Conservation (phyloP, 2,888 invertebrate species). For the Rapana venosa region DNA sequence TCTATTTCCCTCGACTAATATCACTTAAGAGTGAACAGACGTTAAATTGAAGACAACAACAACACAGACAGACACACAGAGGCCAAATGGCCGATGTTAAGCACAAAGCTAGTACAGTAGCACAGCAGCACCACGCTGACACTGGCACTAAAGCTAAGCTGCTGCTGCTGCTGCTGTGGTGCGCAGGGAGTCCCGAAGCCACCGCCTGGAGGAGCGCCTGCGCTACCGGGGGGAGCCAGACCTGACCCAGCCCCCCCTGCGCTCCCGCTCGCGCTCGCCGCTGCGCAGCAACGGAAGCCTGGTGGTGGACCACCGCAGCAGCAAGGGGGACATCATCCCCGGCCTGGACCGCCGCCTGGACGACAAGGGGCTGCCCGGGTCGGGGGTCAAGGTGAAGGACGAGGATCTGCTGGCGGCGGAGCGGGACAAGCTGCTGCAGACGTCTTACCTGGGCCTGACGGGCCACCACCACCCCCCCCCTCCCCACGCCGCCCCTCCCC, state of each 20-base stretch:
- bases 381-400: slow-evolving; percentile 64
- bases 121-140: too few relatives aligned
- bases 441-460: slow-evolving; percentile 44
- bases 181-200: slow-evolving; percentile 27
- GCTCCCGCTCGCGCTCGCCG: slow-evolving; percentile 69
- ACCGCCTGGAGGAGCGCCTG: slow-evolving; percentile 20
- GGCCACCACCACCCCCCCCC: slow-evolving; percentile 48
- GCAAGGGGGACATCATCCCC: slow-evolving; percentile 58
- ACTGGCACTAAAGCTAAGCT: too few relatives aligned
- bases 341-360: slow-evolving; percentile 61
- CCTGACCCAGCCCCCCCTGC: slow-evolving; percentile 52
- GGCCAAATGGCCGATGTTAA: too few relatives aligned
- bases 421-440: slow-evolving; percentile 51
- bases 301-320: slow-evolving; percentile 58
- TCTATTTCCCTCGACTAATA: too few relatives aligned
- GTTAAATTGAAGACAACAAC: too few relatives aligned
- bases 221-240: slow-evolving; percentile 38
- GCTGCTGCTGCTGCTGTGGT: too few relatives aligned
- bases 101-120: too few relatives aligned
- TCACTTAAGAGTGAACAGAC: too few relatives aligned
- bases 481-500: slow-evolving; percentile 39
- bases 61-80: too few relatives aligned
- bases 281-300: slow-evolving; percentile 68
- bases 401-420: slow-evolving; percentile 54
- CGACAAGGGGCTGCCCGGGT: slow-evolving; percentile 49